Percentiles rank a stretch among this genome's conserved stretches.
Conservation (phyloP, 2,888 invertebrate genomes). For the Conchocele bisecta region DNA sequence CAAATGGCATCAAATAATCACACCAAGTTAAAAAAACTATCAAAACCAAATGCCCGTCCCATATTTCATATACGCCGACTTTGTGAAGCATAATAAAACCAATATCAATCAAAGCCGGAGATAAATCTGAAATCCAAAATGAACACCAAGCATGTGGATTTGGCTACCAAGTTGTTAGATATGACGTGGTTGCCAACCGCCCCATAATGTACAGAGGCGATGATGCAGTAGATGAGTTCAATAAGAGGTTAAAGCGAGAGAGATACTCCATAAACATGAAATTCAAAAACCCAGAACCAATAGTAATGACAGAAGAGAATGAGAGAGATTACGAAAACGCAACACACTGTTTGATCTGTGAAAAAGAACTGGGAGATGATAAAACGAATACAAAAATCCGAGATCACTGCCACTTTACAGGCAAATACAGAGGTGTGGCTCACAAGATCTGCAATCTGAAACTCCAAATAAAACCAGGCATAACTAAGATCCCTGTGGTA, state of each 20-base stretch:
- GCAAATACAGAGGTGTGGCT: neutral
- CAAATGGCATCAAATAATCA: no score
- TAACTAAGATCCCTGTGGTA: neutral
- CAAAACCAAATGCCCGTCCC: no score
- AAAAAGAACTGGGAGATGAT: neutral
- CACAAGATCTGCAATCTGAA: slow-evolving; percentile 12
- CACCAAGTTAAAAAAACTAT: no score
- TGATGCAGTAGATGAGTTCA: neutral
- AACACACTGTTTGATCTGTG: slow-evolving; percentile 3
- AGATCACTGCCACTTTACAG: slow-evolving; percentile 7
- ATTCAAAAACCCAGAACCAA: slow-evolving; percentile 1
- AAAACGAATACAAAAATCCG: neutral
- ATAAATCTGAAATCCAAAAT: neutral
- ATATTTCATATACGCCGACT: no score
- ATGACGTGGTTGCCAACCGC: neutral
- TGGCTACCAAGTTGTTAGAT: slow-evolving; percentile 6
- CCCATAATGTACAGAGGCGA: slow-evolving; percentile 8
- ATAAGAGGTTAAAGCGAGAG: neutral
- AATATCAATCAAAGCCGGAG: neutral
- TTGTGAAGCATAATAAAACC: neutral
- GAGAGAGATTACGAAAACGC: neutral
- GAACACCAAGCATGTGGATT: slow-evolving; percentile 1
- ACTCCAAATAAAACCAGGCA: slow-evolving; percentile 7
- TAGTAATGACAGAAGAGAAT: neutral
- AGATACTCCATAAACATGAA: neutral